Evolutionary conservation across 2,797 vertebrate genomes (phyloP), one percentile per base, ranked within the genome.

Genomic region (Lates japonicus): DNA sequence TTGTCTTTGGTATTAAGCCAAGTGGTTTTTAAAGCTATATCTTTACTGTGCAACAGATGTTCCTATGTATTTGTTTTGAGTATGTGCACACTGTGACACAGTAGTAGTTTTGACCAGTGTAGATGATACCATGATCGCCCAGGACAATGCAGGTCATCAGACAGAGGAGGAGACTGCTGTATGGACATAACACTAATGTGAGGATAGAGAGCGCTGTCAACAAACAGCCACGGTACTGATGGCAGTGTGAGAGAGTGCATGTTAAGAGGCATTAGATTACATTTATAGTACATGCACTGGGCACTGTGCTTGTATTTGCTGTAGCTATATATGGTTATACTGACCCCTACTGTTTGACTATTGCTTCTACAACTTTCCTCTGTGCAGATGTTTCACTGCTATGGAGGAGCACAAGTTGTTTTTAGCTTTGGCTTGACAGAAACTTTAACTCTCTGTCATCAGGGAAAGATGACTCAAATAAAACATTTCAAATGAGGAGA

Each of bases 301-400:
- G 54, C 72, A 41, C 9, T 29, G 2, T 71, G 25, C 5, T 16
- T 1, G 35, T 12, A 12, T 12, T 11, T 46, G 35, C 17, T 42
- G 29, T 5, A 17, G 22, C 68, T 61, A 20, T 33, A 58, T 62
- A 62, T 76, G 68, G 69, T 69, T 60, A 48, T 44, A 90, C 90
- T 93, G 93, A 74, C 90, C 86, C 79, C 94, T 93, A 73, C 75
- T 90, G 93, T 42, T 78, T 0, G 1, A 54, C 5, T 42, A 1
- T 19, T 44, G 44, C 35, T 69, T 20, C 60, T 78, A 81, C 89
- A 91, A 0, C 31, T 42, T 35, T 57, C 5, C 9, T 41, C 46
- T 7, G 17, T 44, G 52, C 19, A 8, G 20, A 3, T 42, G 33
- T 58, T 55, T 49, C 9, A 44, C 6, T 58, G 6, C 1, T 6